Evolutionary conservation across 2,888 invertebrate species (phyloP).

Genomic region (Drosophila eohydei): DNA sequence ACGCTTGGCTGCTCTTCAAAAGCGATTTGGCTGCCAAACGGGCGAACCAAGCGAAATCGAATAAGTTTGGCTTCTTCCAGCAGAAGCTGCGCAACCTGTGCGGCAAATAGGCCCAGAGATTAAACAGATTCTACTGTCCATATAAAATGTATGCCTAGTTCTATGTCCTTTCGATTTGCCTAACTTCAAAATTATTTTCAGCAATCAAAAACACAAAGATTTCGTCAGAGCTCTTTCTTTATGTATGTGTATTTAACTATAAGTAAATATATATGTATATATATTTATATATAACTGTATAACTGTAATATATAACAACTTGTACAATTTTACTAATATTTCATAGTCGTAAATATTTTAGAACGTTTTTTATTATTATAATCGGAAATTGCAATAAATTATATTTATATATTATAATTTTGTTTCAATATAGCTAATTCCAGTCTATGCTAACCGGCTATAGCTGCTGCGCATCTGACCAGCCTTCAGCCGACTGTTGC

Average conservation of each 20-base stretch:
- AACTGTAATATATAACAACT: not conserved
- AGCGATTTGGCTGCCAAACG: slow-evolving; percentile 85
- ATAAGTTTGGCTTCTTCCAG: slow-evolving; percentile 74
- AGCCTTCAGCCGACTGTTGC: no score
- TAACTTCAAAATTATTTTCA: not conserved
- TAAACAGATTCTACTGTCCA: slow-evolving; percentile 21
- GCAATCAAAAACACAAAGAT: not conserved
- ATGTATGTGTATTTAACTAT: not conserved
- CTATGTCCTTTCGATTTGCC: not conserved
- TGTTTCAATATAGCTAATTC: not conserved
- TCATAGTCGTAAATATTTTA: slow-evolving; percentile 5
- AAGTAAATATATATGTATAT: not conserved
- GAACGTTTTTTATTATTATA: not conserved
- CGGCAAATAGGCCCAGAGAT: slow-evolving; percentile 55
- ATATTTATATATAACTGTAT: not conserved
- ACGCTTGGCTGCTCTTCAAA: slow-evolving; percentile 88
- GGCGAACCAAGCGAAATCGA: slow-evolving; percentile 55
- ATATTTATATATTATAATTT: not conserved
- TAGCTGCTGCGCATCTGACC: no score
- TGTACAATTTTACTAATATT: slow-evolving; percentile 6
- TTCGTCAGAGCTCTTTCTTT: not conserved
- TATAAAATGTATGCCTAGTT: slow-evolving; percentile 26
- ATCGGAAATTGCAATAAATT: slow-evolving; percentile 8
- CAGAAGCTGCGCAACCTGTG: slow-evolving; percentile 78
- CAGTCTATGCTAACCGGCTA: not conserved